phyloP scores from a whole-genome alignment of 2,888 invertebrate genomes.

The Caenorhabditis virilis region DNA sequence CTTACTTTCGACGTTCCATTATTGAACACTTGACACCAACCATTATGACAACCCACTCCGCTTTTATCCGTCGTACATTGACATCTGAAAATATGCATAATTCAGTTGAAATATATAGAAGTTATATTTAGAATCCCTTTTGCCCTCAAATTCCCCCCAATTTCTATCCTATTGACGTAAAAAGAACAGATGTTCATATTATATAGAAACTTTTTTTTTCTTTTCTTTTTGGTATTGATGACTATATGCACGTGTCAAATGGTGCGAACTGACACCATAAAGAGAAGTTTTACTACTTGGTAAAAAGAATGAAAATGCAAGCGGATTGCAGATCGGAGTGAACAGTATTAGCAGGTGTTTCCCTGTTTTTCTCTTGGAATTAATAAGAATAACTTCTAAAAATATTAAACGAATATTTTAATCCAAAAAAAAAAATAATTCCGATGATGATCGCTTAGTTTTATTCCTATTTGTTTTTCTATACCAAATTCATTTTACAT shows the following conservation, averaged over 20 bases:
- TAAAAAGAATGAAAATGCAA: background rate
- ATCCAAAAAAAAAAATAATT: background rate
- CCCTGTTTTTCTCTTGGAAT: background rate
- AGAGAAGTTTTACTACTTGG: background rate
- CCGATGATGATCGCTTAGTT: no score
- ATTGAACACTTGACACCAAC: slow-evolving; percentile 14
- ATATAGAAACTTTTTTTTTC: background rate
- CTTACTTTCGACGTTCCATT: no score
- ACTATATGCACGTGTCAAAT: background rate
- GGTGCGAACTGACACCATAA: background rate
- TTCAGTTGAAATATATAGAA: background rate
- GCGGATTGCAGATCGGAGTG: no score
- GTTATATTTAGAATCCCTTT: no score
- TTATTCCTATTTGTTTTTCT: no score
- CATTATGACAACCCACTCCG: slow-evolving; percentile 8
- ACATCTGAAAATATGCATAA: slow-evolving; percentile 15
- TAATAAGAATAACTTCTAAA: background rate
- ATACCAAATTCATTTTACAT: no score
- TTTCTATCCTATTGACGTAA: no score
- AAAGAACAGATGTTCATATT: no score
- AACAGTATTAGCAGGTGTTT: no score
- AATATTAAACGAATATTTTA: background rate
- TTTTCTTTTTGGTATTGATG: background rate
- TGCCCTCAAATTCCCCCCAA: no score
- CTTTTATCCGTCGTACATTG: slow-evolving; percentile 10